These are phyloP conservation scores for Aradophagus sp. DNA, from an alignment of 1,140 invertebrate genomes.

Conservation along the genomic window DNA sequence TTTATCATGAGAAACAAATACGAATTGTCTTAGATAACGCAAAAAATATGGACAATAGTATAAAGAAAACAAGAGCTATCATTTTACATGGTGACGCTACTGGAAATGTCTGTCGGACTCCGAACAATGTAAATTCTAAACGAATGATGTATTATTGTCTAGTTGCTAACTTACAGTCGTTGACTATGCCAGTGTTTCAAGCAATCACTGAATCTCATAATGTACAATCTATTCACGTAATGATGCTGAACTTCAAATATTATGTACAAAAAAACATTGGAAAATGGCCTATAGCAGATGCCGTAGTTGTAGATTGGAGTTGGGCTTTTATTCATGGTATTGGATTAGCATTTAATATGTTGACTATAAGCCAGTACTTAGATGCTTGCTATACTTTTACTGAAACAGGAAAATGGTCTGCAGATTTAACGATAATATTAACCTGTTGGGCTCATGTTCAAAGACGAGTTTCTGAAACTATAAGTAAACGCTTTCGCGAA, in stretches of 20 bases:
- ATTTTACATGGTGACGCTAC: constrained; percentile 50
- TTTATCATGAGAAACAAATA: constrained; percentile 31
- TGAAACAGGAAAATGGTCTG: neutral
- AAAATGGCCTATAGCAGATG: constrained; percentile 28
- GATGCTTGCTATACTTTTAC: neutral
- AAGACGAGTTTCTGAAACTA: constrained; percentile 8
- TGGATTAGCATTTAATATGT: constrained; percentile 14
- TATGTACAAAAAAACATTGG: constrained; percentile 7
- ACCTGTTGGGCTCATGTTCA: constrained; percentile 42
- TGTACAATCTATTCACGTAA: constrained; percentile 11
- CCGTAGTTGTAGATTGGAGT: constrained; percentile 35
- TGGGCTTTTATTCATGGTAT: constrained; percentile 35
- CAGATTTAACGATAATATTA: constrained; percentile 14
- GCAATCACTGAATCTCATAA: constrained; percentile 14
- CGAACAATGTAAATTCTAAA: constrained; percentile 18
- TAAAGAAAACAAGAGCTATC: constrained; percentile 2
- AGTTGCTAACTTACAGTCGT: neutral
- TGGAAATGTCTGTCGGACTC: constrained; percentile 27
- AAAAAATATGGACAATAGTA: neutral
- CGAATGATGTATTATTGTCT: constrained; percentile 47
- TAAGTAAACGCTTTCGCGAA: constrained; percentile 6
- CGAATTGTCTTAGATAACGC: constrained; percentile 6
- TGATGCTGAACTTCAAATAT: constrained; percentile 24
- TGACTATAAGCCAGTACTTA: constrained; percentile 13
- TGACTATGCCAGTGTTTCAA: constrained; percentile 27